A percentile compares a stretch with the other conserved stretches of the same genome.
These are phyloP conservation scores for Haplotaxodon microlepis DNA, from an alignment of 2,113 vertebrate species.

Conservation along the genomic window DNA sequence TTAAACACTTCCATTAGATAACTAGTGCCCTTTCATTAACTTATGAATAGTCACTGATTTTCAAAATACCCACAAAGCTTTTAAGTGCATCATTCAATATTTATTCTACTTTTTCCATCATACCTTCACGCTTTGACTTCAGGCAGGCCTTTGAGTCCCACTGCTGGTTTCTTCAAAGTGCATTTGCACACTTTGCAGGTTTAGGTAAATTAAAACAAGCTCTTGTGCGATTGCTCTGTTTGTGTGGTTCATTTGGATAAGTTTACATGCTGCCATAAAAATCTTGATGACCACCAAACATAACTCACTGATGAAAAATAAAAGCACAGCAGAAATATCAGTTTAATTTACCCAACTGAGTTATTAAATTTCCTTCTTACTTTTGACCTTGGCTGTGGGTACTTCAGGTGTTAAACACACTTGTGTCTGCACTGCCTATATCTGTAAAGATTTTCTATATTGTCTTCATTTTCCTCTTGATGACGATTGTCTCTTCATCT, in stretches of 20 bases:
- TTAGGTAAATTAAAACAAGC: background rate
- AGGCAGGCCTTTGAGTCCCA: background rate
- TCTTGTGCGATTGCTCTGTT: background rate
- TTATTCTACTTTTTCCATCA: background rate
- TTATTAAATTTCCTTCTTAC: background rate
- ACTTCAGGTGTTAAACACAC: background rate
- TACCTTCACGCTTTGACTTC: background rate
- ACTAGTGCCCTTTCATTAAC: slow-evolving; percentile 7
- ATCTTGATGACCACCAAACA: background rate
- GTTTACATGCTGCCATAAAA: background rate
- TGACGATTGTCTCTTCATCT: background rate
- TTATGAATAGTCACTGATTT: slow-evolving; percentile 4
- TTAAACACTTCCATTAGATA: slow-evolving; percentile 22
- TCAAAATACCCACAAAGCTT: background rate
- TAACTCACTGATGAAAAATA: background rate
- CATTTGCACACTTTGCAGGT: background rate
- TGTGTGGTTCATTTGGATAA: background rate
- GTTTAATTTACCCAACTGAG: background rate
- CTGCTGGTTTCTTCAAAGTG: background rate
- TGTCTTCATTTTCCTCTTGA: background rate
- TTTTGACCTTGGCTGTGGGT: background rate
- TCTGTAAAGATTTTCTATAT: background rate
- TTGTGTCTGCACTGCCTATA: background rate
- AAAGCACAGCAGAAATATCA: background rate
- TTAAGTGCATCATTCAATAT: background rate